Conservation (phyloP, 2,888 invertebrate genomes). For the Stenchaetothrips biformis region DNA sequence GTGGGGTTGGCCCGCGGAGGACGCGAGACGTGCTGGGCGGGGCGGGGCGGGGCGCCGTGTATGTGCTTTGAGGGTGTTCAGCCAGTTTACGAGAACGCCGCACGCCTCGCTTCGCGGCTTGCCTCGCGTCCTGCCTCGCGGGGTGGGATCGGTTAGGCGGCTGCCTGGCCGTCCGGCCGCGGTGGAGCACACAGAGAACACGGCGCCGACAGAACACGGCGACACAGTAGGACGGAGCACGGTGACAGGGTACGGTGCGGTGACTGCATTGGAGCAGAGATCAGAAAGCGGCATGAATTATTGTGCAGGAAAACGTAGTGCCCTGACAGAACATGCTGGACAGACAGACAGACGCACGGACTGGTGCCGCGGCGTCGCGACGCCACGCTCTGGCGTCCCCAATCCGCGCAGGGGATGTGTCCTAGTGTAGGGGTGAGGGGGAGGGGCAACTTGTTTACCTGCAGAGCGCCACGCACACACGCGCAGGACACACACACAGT, state of each 20-base stretch:
- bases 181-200: too few relatives aligned
- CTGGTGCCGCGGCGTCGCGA: not conserved
- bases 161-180: too few relatives aligned
- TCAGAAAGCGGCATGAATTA: too few relatives aligned
- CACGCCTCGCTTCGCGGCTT: not conserved
- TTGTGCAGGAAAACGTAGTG: too few relatives aligned
- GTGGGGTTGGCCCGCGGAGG: not conserved
- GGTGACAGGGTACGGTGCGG: too few relatives aligned
- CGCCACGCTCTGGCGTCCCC: not conserved
- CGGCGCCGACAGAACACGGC: too few relatives aligned
- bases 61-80: constrained; percentile 22
- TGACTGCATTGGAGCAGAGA: too few relatives aligned
- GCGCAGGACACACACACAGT: not conserved
- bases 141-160: not conserved
- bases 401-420: not conserved
- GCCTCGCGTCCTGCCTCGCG: not conserved
- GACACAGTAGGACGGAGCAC: too few relatives aligned
- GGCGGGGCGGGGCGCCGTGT: constrained; percentile 35
- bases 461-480: not conserved
- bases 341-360: too few relatives aligned
- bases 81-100: constrained; percentile 16
- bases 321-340: too few relatives aligned
- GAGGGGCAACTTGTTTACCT: constrained; percentile 16
- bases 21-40: not conserved
- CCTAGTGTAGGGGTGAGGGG: not conserved